A percentile compares a stretch with the other conserved stretches of the same genome.
Evolutionary conservation across 2,797 vertebrate genomes (phyloP).

Genomic region (Chromis chromis): DNA sequence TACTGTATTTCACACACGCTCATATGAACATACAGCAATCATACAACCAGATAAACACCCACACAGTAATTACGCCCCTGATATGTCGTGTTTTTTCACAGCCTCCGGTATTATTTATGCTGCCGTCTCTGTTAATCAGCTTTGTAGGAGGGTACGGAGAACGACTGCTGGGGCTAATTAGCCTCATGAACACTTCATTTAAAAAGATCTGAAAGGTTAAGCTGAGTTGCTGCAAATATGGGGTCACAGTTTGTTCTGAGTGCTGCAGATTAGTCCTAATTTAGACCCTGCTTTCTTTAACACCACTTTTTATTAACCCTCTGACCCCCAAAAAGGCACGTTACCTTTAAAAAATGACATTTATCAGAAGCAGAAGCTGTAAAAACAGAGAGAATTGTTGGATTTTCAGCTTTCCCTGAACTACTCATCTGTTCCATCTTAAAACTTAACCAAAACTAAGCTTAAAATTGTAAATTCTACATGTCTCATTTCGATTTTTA

Average conservation of each 20-base stretch:
- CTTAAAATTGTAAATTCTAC: too few species aligned
- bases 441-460: too few species aligned
- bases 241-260: background rate
- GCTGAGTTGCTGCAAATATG: background rate
- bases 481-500: too few species aligned
- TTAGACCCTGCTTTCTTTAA: background rate
- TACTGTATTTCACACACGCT: constrained; percentile 8
- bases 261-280: background rate
- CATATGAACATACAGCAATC: background rate
- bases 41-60: constrained; percentile 2
- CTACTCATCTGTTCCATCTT: too few species aligned
- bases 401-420: too few species aligned
- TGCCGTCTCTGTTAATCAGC: constrained; percentile 25
- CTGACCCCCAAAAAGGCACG: too few species aligned
- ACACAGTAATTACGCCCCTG: constrained; percentile 3
- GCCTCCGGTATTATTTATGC: background rate
- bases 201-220: constrained; percentile 27
- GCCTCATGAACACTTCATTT: constrained; percentile 19
- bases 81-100: background rate
- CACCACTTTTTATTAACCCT: background rate
- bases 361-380: too few species aligned
- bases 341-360: too few species aligned
- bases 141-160: background rate
- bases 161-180: constrained; percentile 35
- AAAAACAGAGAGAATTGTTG: too few species aligned